These are phyloP conservation scores for Sardina pilchardus DNA, from an alignment of 2,113 vertebrate species.

Conservation along the genomic window DNA sequence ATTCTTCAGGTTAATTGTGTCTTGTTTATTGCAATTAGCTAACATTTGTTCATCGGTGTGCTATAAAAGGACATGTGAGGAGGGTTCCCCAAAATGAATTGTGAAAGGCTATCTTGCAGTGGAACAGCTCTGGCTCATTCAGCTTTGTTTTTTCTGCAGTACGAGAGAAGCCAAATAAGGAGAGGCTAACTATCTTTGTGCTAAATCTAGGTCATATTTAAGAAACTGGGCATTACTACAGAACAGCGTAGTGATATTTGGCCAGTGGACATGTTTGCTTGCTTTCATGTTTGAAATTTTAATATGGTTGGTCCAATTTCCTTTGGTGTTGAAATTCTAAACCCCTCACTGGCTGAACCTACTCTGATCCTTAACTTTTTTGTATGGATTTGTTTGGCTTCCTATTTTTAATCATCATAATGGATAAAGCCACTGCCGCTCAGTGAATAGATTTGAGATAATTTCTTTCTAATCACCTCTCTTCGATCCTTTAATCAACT, in stretches of 20 bases:
- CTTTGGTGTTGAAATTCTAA: not conserved
- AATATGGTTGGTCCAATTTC: not conserved
- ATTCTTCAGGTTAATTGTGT: not conserved
- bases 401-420: not conserved
- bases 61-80: not conserved
- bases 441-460: not conserved
- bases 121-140: not conserved
- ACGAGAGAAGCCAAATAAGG: not conserved
- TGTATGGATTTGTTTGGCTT: not conserved
- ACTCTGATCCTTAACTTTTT: not conserved
- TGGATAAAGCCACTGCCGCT: not conserved
- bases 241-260: not conserved
- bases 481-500: not conserved
- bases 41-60: not conserved
- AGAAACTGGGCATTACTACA: not conserved
- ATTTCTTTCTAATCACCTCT: not conserved
- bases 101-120: not conserved
- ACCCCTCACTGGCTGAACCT: not conserved
- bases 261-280: not conserved
- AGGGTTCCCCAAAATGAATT: not conserved
- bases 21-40: not conserved
- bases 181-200: not conserved
- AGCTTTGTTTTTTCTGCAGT: not conserved
- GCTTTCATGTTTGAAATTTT: not conserved
- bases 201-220: not conserved